A percentile compares a stretch with the other conserved stretches of the same genome.
phyloP scores from a whole-genome alignment of 2,113 vertebrate genomes.

The Ailurus styani region DNA sequence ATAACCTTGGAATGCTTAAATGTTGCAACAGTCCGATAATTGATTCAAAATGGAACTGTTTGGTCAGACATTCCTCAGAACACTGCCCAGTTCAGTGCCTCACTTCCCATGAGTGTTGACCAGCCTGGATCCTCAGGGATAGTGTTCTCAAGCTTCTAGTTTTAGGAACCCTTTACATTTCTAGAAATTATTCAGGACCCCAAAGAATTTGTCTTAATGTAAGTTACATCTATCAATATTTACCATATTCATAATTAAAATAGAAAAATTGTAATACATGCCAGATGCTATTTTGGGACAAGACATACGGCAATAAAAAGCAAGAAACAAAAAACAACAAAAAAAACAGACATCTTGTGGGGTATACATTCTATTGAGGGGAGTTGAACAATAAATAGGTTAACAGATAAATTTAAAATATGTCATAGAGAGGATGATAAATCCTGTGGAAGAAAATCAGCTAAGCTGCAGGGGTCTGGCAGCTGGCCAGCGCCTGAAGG shows the following conservation, averaged over 20 bases:
- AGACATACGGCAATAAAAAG: neutral
- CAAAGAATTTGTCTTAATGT: neutral
- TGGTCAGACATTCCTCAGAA: neutral
- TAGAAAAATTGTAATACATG: neutral
- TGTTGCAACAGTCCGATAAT: neutral
- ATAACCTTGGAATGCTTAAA: neutral
- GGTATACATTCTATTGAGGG: neutral
- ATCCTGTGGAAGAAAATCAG: neutral
- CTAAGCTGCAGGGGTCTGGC: neutral
- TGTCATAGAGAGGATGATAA: neutral
- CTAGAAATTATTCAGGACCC: neutral
- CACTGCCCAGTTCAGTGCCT: neutral
- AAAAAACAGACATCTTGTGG: neutral
- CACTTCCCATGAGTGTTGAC: neutral
- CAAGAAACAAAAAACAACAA: neutral
- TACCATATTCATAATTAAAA: neutral
- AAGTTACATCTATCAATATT: neutral
- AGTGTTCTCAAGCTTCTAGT: neutral
- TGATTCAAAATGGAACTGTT: neutral
- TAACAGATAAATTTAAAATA: neutral
- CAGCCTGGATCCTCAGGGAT: neutral
- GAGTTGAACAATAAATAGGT: neutral
- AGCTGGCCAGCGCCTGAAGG: neutral
- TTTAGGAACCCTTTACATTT: neutral
- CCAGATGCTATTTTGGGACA: neutral